phyloP scores from a whole-genome alignment of 1,140 invertebrate species.

The Drosophila nebulosa region DNA sequence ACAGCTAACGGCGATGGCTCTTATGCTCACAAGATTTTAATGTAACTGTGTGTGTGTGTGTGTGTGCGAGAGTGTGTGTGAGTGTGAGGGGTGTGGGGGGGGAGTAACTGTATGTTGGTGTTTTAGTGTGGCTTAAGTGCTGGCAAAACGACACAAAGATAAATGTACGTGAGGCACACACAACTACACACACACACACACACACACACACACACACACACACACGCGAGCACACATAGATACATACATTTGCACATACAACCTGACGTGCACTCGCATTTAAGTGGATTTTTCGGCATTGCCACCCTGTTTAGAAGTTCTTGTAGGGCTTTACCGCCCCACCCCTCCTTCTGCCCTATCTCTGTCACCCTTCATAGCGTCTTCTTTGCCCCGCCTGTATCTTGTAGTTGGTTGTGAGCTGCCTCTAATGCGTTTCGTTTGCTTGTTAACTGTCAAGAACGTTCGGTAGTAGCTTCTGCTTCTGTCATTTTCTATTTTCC shows the following conservation, averaged over 20 bases:
- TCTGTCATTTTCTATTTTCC: slow-evolving; percentile 58
- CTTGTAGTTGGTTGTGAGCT: slow-evolving; percentile 46
- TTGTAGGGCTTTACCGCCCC: background rate
- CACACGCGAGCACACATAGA: slow-evolving; percentile 6
- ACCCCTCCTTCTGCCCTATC: background rate
- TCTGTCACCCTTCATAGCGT: background rate
- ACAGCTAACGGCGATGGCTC: slow-evolving; percentile 63
- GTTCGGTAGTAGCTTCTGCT: slow-evolving; percentile 17
- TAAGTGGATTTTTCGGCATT: slow-evolving; percentile 66
- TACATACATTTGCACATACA: slow-evolving; percentile 13
- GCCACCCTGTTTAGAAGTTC: slow-evolving; percentile 27
- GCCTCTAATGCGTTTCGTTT: slow-evolving; percentile 48
- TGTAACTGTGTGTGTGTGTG: slow-evolving; percentile 18
- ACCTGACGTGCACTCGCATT: slow-evolving; percentile 56
- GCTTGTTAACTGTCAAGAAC: slow-evolving; percentile 57
- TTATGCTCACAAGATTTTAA: slow-evolving; percentile 42
- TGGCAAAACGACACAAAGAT: slow-evolving; percentile 75
- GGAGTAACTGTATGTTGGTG: slow-evolving; percentile 23
- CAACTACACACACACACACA: slow-evolving; percentile 11
- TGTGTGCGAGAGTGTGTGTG: slow-evolving; percentile 4
- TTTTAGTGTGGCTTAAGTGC: slow-evolving; percentile 75
- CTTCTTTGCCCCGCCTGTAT: slow-evolving; percentile 12
- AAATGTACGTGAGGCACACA: slow-evolving; percentile 75
- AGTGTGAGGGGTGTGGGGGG: slow-evolving; percentile 12
- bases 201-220: slow-evolving; percentile 8